Evolutionary conservation across 2,888 invertebrate species (phyloP), one percentile per base, ranked within the genome.

Genomic region (Tenthredo notha): DNA sequence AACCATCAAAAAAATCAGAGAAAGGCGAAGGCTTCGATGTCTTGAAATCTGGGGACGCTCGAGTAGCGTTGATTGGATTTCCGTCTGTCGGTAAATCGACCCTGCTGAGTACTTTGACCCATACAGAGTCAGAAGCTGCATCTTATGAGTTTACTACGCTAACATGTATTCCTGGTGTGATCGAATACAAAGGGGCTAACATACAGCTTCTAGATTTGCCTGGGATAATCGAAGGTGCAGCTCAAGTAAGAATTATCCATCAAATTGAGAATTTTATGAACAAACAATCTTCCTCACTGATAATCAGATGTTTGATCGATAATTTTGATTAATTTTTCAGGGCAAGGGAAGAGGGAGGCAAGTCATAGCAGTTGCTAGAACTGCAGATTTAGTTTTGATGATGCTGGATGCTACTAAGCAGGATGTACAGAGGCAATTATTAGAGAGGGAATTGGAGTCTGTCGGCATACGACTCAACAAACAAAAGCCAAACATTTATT

Each of bases 401-500:
- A 99, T 99, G 99, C 94, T 99, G 93, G 99, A 99, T 93, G 99
- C 99, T 0, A 98, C 99, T 0, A 99, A 99, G 94, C 98, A 98
- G 84, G 99, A 99, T 92, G 98, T 98, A 67, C 99, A 99, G 93
- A 96, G 98, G 86, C 96, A 97, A 87, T 94, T 99, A 85, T 94
- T 99, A 43, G 99, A 99, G 93, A 96, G 95, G 87, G 99, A 99
- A 93, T 95, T 99, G 93, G 99, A 99, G 94, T 97, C 98, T 90
- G 99, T 99, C 47, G 99, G 99, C 86, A 99, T 99, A 90, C 95
- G 99, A 90, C 95, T 99, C 86, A 99, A 99, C 94, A 98, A 98
- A 93, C 94, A 94, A 85, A 98, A 98, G 93, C 99, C 99, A 3
- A 99, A 99, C 93, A 99, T 99, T 93, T 99, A 99, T 94, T 99